These are phyloP conservation scores for Meteorus cinctellus DNA, from an alignment of 2,888 invertebrate species.

Conservation along the genomic window DNA sequence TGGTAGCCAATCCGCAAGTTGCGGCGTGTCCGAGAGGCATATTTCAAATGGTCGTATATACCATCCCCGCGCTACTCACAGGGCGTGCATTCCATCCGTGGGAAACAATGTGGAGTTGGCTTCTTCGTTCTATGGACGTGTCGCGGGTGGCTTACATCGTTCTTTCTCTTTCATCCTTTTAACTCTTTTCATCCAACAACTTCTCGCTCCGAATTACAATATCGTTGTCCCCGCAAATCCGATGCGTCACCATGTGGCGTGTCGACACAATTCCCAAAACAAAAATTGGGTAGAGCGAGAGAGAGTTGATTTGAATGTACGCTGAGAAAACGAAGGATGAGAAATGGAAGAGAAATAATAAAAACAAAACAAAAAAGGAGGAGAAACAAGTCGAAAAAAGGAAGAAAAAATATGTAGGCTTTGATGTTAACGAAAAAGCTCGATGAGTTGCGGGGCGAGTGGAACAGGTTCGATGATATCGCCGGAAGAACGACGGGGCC, in stretches of 20 bases:
- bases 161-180: constrained; percentile 40
- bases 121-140: constrained; percentile 67
- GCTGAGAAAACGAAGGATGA: background rate
- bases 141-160: constrained; percentile 57
- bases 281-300: background rate
- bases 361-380: constrained; percentile 47
- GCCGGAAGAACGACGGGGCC: constrained; percentile 35
- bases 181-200: constrained; percentile 46
- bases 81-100: constrained; percentile 67
- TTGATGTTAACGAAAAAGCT: constrained; percentile 39
- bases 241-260: constrained; percentile 37
- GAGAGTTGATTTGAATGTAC: constrained; percentile 11
- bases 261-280: constrained; percentile 3
- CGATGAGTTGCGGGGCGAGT: constrained; percentile 15
- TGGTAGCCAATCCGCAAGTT: constrained; percentile 59
- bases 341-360: background rate
- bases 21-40: constrained; percentile 58
- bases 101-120: constrained; percentile 68
- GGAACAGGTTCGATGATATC: constrained; percentile 42
- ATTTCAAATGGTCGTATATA: constrained; percentile 56
- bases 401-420: constrained; percentile 25
- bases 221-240: constrained; percentile 27
- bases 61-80: constrained; percentile 56
- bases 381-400: background rate
- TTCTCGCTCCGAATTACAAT: constrained; percentile 38